Conservation (phyloP, 2,888 invertebrate species). For the Dicycla oo region DNA sequence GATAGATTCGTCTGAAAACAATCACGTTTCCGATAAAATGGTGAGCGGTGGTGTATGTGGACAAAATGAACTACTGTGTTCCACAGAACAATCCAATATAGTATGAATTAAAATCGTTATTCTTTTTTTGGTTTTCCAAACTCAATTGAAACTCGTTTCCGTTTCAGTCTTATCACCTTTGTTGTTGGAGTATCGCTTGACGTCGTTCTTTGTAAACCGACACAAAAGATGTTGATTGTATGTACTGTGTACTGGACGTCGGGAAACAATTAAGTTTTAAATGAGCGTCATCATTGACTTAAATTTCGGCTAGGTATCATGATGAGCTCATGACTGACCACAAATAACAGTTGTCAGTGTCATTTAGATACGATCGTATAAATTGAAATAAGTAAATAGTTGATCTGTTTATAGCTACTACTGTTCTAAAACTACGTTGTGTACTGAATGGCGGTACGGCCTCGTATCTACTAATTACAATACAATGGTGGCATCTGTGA, state of each 20-base stretch:
- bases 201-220: slow-evolving; percentile 38
- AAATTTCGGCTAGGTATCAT: slow-evolving; percentile 20
- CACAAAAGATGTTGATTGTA: slow-evolving; percentile 36
- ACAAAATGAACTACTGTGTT: neutral
- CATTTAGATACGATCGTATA: slow-evolving; percentile 14
- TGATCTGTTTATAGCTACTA: slow-evolving; percentile 10
- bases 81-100: neutral
- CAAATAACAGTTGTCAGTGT: slow-evolving; percentile 1
- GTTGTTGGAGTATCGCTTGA: slow-evolving; percentile 32
- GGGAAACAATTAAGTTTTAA: slow-evolving; percentile 34
- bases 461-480: slow-evolving; percentile 57
- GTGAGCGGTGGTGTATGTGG: slow-evolving; percentile 1
- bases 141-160: slow-evolving; percentile 39
- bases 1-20: slow-evolving; percentile 16
- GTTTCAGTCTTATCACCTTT: slow-evolving; percentile 43
- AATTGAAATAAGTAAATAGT: slow-evolving; percentile 3
- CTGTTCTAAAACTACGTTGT: slow-evolving; percentile 6
- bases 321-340: slow-evolving; percentile 6
- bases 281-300: slow-evolving; percentile 14
- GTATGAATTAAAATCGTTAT: slow-evolving; percentile 22
- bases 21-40: neutral
- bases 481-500: slow-evolving; percentile 57
- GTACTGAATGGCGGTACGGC: slow-evolving; percentile 28
- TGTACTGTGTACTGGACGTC: neutral
- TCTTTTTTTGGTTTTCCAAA: slow-evolving; percentile 31